These are phyloP conservation scores for Neria commutata DNA, from an alignment of 2,888 invertebrate species.

Conservation along the genomic window DNA sequence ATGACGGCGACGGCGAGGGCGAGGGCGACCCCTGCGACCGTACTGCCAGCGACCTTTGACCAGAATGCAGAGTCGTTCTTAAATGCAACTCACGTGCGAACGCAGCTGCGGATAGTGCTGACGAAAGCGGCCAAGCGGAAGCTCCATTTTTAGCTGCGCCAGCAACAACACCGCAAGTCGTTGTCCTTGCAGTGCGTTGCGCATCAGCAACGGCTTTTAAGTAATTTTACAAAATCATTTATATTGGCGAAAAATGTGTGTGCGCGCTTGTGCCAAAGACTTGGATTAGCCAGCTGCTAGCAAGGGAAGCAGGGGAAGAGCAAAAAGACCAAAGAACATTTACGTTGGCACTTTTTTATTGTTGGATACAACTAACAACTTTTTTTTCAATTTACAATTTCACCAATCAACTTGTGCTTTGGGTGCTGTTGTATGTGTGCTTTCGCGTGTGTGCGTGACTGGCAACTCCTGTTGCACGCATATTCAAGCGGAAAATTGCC, in stretches of 20 bases:
- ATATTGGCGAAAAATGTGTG: not conserved
- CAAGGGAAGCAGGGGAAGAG: not conserved
- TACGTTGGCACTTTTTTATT: not conserved
- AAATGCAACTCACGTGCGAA: no score
- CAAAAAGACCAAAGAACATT: no score
- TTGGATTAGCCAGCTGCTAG: not conserved
- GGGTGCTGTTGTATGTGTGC: not conserved
- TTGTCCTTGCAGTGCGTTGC: no score
- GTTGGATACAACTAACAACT: conserved; percentile 45
- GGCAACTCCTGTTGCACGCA: conserved; percentile 16
- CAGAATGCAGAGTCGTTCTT: no score
- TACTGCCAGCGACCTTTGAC: no score
- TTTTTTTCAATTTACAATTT: conserved; percentile 52
- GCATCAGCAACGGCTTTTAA: no score
- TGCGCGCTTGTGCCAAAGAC: not conserved
- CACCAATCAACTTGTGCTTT: conserved; percentile 45
- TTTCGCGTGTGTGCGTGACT: not conserved
- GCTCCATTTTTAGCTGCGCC: no score
- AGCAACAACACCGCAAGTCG: no score
- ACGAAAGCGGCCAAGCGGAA: no score
- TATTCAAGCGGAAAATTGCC: conserved; percentile 33
- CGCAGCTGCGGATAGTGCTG: no score
- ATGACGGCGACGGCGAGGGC: no score
- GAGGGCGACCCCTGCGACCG: no score
- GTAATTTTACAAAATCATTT: conserved; percentile 5